Evolutionary conservation across 2,113 vertebrate species (phyloP).

Genomic region (Polyodon spathula): DNA sequence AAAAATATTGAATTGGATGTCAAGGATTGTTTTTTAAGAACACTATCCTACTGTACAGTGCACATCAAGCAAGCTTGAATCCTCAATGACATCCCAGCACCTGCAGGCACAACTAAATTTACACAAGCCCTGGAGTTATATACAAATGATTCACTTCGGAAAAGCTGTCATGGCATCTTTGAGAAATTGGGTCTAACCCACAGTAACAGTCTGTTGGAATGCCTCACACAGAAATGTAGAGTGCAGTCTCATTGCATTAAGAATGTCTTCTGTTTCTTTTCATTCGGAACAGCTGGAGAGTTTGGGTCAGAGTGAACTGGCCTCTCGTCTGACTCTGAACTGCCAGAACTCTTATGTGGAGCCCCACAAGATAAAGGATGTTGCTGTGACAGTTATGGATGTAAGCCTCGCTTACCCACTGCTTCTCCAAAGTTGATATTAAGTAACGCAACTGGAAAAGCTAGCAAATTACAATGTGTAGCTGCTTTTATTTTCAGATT

Average conservation of each 20-base stretch:
- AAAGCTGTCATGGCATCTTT: too few species aligned
- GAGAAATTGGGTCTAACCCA: not conserved
- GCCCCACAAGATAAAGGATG: conserved; percentile 92
- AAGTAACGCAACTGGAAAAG: not conserved
- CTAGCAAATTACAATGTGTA: not conserved
- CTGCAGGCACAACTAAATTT: too few species aligned
- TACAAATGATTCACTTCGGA: too few species aligned
- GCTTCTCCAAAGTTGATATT: not conserved
- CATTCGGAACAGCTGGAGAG: conserved; percentile 72
- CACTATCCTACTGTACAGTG: too few species aligned
- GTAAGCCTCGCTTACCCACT: conserved; percentile 49
- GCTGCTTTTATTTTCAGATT: too few species aligned
- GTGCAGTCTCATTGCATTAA: not conserved
- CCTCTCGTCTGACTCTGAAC: conserved; percentile 90
- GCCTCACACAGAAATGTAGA: not conserved
- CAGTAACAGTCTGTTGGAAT: not conserved
- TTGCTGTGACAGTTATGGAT: conserved; percentile 91
- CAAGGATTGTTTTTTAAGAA: too few species aligned
- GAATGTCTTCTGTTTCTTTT: not conserved
- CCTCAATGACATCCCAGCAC: too few species aligned
- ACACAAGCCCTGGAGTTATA: too few species aligned
- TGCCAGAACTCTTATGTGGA: conserved; percentile 98
- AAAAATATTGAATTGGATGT: too few species aligned
- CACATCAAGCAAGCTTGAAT: too few species aligned
- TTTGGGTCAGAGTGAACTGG: conserved; percentile 86